Conservation (phyloP, 2,113 vertebrate species). For the Tragulus kanchil region DNA sequence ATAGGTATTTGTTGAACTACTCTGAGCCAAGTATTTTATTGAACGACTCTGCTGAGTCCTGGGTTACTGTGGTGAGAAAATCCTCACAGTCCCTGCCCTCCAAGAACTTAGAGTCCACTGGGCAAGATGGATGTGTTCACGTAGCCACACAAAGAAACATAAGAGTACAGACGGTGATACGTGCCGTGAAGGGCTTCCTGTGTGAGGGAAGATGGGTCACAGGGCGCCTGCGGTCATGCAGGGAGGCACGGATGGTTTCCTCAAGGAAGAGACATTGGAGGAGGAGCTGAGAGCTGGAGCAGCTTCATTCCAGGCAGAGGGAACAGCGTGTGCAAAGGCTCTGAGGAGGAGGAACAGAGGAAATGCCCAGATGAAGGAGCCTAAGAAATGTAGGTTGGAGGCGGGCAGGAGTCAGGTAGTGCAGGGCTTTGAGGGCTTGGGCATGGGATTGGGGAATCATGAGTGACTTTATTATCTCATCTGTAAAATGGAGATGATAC, state of each 20-base stretch:
- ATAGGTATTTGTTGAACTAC: not conserved
- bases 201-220: not conserved
- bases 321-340: not conserved
- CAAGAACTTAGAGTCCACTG: not conserved
- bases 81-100: not conserved
- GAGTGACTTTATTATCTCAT: not conserved
- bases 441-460: not conserved
- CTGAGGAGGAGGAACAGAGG: not conserved
- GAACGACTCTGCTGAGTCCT: not conserved
- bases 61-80: not conserved
- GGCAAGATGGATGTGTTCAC: not conserved
- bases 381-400: not conserved
- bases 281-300: not conserved
- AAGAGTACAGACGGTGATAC: not conserved
- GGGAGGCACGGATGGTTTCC: not conserved
- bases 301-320: not conserved
- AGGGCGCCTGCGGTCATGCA: not conserved
- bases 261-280: not conserved
- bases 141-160: not conserved
- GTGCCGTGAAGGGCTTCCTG: not conserved
- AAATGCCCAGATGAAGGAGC: not conserved
- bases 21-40: not conserved
- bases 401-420: not conserved
- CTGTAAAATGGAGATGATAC: not conserved
- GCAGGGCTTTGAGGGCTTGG: not conserved